Evolutionary conservation across 2,797 vertebrate species (phyloP), one percentile per base, ranked within the genome.

Genomic region (Megalops cyprinoides): DNA sequence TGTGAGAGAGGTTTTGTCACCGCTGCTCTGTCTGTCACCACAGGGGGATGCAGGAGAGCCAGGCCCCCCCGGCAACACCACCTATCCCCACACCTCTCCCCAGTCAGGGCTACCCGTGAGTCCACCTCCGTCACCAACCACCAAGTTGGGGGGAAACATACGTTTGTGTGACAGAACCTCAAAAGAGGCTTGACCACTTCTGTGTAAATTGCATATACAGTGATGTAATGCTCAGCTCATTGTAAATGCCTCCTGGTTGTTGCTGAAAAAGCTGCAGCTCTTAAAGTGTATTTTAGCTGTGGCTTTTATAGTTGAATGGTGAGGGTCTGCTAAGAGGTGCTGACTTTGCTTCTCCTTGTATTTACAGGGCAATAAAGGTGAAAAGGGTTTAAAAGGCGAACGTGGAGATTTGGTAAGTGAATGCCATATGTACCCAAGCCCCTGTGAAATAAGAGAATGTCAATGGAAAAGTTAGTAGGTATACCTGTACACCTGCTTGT

Each of bases 321-420:
- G n/a, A n/a, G n/a, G n/a, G n/a, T n/a, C n/a, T n/a, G n/a, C n/a
- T n/a, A n/a, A n/a, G n/a, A n/a, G n/a, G n/a, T n/a, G n/a, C n/a
- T 79, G 12, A 0, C 53, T 67, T 44, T 14, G n/a, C 71, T 69
- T 42, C 5, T 82, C 23, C 28, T 78, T 56, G 44, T 62, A 34
- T 18, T 12, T 78, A 0, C 85, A 99, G 97, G 97, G 96, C 1
- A 3, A 79, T 0, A 85, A 88, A 39, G 97, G 96, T 48, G 84
- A 86, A 0, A 95, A 92, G 81, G 98, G 98, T 25, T 67, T 84
- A 0, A 88, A 87, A 83, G 97, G 98, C 82, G 93, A 94, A 60
- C 77, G 0, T 4, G 98, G 97, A 87, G 49, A 92, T 74, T 12
- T 0, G 69, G 98, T 98, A 92, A 89, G 94, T 93, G 10, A 62